Base-by-base conservation (phyloP, 1,140 invertebrate species). In the Ceratina japonica region DNA sequence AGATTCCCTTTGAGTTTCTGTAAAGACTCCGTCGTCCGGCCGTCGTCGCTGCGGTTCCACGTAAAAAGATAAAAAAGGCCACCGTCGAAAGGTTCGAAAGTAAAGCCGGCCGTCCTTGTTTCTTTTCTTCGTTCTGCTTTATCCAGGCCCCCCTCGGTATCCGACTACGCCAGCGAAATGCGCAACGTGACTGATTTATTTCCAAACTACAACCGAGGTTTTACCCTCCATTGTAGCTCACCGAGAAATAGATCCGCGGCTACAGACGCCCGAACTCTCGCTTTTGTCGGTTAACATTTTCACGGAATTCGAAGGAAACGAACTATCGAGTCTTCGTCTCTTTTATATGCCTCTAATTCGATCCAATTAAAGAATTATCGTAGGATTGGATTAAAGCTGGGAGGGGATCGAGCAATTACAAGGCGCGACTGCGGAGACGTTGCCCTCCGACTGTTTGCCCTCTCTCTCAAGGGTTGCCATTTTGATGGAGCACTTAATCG, bases 401-500 rank as follows among this genome's bases (percentile, higher is more conserved):
- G 54, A 15, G n/a, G 44, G 22, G 75, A 31, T 18, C 65, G 7
- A 51, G 44, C 59, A 79, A 74, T 79, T 74, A 66, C 61, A 79
- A 58, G 61, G 77, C 16, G 77, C 52, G n/a, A 49, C 5, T 10
- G 37, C 20, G 61, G 18, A 65, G 59, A 58, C 51, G 44, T 4
- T 74, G 62, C 76, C 68, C 75, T 78, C 27, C 72, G 72, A 72
- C 69, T 56, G 75, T 72, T 78, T 72, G 71, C 77, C 27, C 62
- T 58, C 37, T 51, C 62, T 65, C 71, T 74, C 70, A 58, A 73
- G 77, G 71, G 62, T 73, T 79, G 71, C 77, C 71, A 74, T 79
- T 73, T 79, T 79, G 77, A 79, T 65, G 77, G 71, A 79, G 70
- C 77, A 74, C 77, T 79, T 79, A 74, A 79, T 79, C 77, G 77